A percentile compares a stretch with the other conserved stretches of the same genome.
phyloP scores from a whole-genome alignment of 2,113 vertebrate genomes.

The Toxotes jaculatrix region DNA sequence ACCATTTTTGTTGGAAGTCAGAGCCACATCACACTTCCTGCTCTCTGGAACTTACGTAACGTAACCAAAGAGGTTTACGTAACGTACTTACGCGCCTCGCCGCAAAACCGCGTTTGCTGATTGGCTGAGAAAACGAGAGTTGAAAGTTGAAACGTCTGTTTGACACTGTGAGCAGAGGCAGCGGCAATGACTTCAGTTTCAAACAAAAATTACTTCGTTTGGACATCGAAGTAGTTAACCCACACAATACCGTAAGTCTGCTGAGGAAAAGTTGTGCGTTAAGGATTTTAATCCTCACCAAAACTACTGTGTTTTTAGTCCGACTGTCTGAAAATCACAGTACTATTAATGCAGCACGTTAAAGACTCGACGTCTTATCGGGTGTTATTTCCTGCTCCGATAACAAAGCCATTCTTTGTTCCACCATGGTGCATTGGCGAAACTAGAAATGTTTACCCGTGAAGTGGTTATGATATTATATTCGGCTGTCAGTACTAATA shows the following conservation, averaged over 20 bases:
- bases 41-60: constrained; percentile 61
- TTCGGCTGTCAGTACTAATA: background rate
- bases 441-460: background rate
- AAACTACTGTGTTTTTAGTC: background rate
- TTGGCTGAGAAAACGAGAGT: constrained; percentile 53
- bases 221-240: constrained; percentile 25
- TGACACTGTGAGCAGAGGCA: background rate
- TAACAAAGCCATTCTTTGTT: background rate
- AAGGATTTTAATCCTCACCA: background rate
- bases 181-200: background rate
- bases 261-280: background rate
- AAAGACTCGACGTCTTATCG: too few relatives aligned
- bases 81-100: constrained; percentile 27
- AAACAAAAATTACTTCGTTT: constrained; percentile 2
- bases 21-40: constrained; percentile 84
- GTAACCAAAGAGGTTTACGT: background rate
- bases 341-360: too few relatives aligned
- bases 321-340: background rate
- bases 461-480: background rate
- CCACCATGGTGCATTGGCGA: background rate
- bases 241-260: constrained; percentile 46
- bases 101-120: constrained; percentile 1
- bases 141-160: constrained; percentile 26
- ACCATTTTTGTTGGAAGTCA: constrained; percentile 79
- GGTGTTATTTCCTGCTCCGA: background rate